Base-by-base conservation (phyloP, 2,888 invertebrate genomes). In the Zele albiditarsus region DNA sequence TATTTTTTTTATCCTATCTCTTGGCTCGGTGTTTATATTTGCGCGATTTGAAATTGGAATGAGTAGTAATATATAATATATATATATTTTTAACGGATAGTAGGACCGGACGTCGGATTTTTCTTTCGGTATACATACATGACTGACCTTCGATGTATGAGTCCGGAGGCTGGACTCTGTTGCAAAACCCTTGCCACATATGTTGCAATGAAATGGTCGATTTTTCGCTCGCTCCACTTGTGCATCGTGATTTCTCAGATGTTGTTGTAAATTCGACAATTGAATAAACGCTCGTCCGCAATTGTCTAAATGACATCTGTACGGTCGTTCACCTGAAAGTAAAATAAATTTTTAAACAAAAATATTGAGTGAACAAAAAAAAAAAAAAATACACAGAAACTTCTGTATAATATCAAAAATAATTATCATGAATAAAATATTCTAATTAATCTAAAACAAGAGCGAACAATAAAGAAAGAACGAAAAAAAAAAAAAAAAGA, bases 261-360 rank as follows among this genome's bases (percentile, higher is more conserved):
- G 98, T 89, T 98, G 98, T 89, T 98, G 98, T 14, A 98, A 93
- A 90, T 98, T 98, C 75, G 97, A 97, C 84, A 98, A 93, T 91
- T 98, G 98, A 89, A 98, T 98, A 91, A 98, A 98, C 80, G 98
- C 98, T 84, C 98, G 92, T 71, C 97, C 98, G 90, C 98, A 98
- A 87, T 98, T 97, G 74, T 97, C 96, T 84, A 98, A 93, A 90
- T 97, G 97, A 90, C 98, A 98, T 91, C 97, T 97, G 92, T 98
- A 98, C 66, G 98, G 98, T 83, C 98, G 94, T 91, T 98, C 98
- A 86, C 98, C 98, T 97, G 92, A 60, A 91, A 92, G 82, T 81
- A 57, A 71, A 75, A 79, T 67, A 71, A 14, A 25, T 25, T 25
- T 58, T 8, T 6, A 62, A 71, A 27, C 4, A 63, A 31, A 33